Evolutionary conservation across 2,888 invertebrate genomes (phyloP), one percentile per base, ranked within the genome.

Genomic region (Thecophora atra): DNA sequence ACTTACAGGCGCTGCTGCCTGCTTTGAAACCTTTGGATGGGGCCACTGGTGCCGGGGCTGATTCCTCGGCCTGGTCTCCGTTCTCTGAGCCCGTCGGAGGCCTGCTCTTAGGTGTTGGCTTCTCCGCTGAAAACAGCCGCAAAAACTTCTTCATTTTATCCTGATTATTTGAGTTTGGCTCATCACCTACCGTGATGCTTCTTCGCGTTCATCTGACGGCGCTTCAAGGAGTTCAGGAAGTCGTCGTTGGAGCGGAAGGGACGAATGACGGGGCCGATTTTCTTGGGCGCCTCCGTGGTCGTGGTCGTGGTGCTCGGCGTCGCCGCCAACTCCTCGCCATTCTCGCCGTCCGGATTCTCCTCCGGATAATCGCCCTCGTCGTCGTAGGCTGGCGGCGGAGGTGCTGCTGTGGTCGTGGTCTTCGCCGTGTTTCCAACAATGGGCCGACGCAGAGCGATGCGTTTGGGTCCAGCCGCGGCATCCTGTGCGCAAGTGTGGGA

Each of bases 161-260:
- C 19, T 21, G 21, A 56, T 28, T 28, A 24, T 24, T 11, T 24
- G 13, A 44, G 15, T 5, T 47, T 11, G n/a, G n/a, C 21, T 13
- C 13, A 3, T 2, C 6, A 72, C 75, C 75, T 73, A 79, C 78
- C 56, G 74, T 83, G 85, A 87, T 89, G 90, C 89, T 89, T 89
- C 76, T 90, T 90, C 21, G 89, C 92, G 82, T 92, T 91, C 74
- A 91, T 91, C 78, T 93, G 89, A 80, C 92, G 89, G 79, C 91
- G 90, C 84, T 93, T 93, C 72, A 94, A 87, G 0, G 92, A 90
- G 70, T 91, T 92, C 62, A 94, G 86, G 37, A 94, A 88, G 79
- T 93, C 93, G 72, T 92, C 91, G 85, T 94, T 93, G 81, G 93
- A 93, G 79, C 93, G 90, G 89, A 93, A 93, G 0, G 94, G 93